Evolutionary conservation across 1,140 invertebrate genomes (phyloP).

Genomic region (Vollenhovia emeryi): DNA sequence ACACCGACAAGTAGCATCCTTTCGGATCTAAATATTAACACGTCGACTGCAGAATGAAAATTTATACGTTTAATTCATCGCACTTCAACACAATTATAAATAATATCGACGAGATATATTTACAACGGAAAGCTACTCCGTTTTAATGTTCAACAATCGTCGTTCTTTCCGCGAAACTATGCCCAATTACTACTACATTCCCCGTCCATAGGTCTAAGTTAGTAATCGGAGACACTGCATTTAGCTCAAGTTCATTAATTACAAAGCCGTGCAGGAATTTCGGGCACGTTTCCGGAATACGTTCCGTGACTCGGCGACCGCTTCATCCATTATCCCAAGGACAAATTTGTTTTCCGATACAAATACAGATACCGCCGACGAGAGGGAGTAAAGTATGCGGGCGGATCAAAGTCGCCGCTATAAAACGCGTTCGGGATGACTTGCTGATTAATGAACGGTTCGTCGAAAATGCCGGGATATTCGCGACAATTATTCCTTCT

Average conservation of each 20-base stretch:
- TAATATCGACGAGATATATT: neutral
- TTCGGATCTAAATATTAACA: neutral
- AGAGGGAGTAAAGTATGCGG: constrained; percentile 66
- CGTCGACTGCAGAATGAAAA: neutral
- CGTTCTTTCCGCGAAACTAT: neutral
- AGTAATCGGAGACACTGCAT: constrained; percentile 14
- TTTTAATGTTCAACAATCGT: neutral
- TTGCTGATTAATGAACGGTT: constrained; percentile 80
- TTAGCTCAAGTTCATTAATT: constrained; percentile 75
- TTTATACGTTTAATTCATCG: neutral
- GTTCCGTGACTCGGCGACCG: constrained; percentile 77
- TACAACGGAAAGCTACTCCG: neutral
- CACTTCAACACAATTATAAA: neutral
- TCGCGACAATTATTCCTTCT: neutral
- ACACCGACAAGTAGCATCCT: neutral
- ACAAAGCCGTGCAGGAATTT: constrained; percentile 71
- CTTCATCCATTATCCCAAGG: constrained; percentile 82
- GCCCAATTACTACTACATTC: constrained; percentile 45
- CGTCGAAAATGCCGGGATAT: constrained; percentile 45
- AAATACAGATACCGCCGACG: constrained; percentile 74
- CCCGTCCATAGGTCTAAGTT: neutral
- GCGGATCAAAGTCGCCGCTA: constrained; percentile 71
- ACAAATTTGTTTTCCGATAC: constrained; percentile 84
- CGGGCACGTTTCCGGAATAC: constrained; percentile 68
- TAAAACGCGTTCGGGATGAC: constrained; percentile 76